Percentiles rank a stretch among this genome's conserved stretches.
These are phyloP conservation scores for Cataglyphis cursor DNA, from an alignment of 2,888 invertebrate genomes.

Conservation along the genomic window DNA sequence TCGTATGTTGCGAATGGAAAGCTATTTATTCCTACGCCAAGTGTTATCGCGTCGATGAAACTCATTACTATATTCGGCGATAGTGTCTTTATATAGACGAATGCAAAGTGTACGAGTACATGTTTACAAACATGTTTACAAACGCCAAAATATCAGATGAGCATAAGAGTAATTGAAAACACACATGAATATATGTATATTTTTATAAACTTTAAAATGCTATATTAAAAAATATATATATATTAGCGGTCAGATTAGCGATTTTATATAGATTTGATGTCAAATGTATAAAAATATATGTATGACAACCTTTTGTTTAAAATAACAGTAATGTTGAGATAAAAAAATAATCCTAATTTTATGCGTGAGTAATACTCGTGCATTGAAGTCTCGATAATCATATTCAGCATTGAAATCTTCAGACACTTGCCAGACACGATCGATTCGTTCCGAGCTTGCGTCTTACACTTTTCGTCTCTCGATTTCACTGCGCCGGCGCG, in stretches of 20 bases:
- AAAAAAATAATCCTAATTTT: not conserved
- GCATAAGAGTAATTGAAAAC: not conserved
- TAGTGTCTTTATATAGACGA: not conserved
- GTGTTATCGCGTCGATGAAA: conserved; percentile 30
- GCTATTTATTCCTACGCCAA: conserved; percentile 25
- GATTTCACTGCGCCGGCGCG: conserved; percentile 2
- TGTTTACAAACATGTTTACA: not conserved
- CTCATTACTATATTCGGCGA: not conserved
- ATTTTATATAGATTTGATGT: not conserved
- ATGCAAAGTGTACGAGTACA: not conserved
- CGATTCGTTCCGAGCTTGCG: not conserved
- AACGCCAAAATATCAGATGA: not conserved
- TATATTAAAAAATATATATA: not conserved
- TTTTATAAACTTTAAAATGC: not conserved
- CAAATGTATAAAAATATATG: not conserved
- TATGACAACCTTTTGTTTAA: not conserved
- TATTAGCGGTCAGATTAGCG: not conserved
- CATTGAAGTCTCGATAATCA: conserved; percentile 30
- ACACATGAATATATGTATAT: not conserved
- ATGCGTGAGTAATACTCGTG: not conserved
- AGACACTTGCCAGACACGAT: not conserved
- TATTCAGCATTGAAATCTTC: conserved; percentile 33
- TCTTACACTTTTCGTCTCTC: not conserved
- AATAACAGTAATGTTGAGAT: not conserved
- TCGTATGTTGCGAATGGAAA: conserved; percentile 19